These are phyloP conservation scores for Tylochromis polylepis DNA, from an alignment of 2,113 vertebrate species.

Conservation along the genomic window DNA sequence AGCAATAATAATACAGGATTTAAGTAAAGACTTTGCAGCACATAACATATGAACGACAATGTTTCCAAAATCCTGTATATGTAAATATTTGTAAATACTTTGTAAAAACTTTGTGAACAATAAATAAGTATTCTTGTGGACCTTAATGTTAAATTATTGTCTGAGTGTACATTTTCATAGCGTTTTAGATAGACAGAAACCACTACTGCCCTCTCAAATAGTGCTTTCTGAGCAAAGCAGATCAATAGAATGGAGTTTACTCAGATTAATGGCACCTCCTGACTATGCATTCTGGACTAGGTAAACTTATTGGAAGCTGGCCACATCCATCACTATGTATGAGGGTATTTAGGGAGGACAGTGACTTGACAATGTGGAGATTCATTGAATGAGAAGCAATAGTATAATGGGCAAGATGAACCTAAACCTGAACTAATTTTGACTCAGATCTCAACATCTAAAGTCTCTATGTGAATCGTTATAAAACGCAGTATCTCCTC, in stretches of 20 bases:
- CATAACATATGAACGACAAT: not conserved
- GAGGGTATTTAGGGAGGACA: not conserved
- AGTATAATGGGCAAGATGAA: not conserved
- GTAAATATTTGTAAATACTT: not conserved
- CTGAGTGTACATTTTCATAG: not conserved
- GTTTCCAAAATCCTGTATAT: not conserved
- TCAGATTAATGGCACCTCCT: slow-evolving; percentile 16
- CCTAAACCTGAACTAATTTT: not conserved
- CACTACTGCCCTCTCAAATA: not conserved
- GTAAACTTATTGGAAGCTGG: slow-evolving; percentile 9
- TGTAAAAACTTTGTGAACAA: not conserved
- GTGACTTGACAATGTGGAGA: not conserved
- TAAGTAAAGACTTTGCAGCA: not conserved
- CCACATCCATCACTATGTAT: slow-evolving; percentile 15
- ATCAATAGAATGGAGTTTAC: not conserved
- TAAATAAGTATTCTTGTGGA: not conserved
- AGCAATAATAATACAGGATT: not conserved
- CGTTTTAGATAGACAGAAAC: not conserved
- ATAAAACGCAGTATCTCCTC: not conserved
- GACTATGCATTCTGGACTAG: slow-evolving; percentile 13
- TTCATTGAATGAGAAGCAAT: not conserved
- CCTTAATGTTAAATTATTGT: not conserved
- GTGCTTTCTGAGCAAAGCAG: not conserved
- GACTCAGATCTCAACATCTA: not conserved
- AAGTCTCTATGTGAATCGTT: not conserved